Conservation (phyloP, 2,113 vertebrate genomes). For the Spilogale gracilis region DNA sequence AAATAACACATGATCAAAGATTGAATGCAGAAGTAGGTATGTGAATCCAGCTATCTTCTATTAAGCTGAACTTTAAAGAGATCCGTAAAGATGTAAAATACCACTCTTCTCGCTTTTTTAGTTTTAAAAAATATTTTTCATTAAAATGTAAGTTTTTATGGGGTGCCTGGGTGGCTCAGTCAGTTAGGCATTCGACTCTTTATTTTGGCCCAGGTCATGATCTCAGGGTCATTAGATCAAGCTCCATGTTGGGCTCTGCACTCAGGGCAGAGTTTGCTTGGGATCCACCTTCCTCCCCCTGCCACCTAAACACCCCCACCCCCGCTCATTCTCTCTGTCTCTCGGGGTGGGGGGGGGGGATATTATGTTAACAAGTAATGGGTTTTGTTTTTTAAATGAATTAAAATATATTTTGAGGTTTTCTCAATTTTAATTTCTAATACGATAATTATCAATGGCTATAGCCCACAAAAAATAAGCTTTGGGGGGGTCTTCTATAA, state of each 20-base stretch:
- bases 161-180: background rate
- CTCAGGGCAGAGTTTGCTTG: background rate
- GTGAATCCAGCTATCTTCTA: background rate
- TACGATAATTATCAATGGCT: background rate
- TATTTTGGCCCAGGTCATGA: background rate
- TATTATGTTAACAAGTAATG: conserved; percentile 13
- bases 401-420: background rate
- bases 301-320: background rate
- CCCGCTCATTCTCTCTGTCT: background rate
- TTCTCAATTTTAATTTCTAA: conserved; percentile 43
- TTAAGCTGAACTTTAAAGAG: background rate
- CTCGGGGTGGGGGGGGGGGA: no score
- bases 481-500: background rate
- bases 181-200: background rate
- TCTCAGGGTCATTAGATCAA: background rate
- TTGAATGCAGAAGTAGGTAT: background rate
- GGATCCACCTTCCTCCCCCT: background rate
- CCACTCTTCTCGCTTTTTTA: background rate
- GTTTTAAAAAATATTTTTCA: conserved; percentile 42
- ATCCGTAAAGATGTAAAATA: background rate
- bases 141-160: conserved; percentile 43
- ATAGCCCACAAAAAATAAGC: background rate
- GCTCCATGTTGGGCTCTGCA: background rate
- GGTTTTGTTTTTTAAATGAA: conserved; percentile 19
- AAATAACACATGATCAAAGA: background rate